Evolutionary conservation across 2,113 vertebrate genomes (phyloP), one percentile per base, ranked within the genome.

Genomic region (Tachysurus vachellii): DNA sequence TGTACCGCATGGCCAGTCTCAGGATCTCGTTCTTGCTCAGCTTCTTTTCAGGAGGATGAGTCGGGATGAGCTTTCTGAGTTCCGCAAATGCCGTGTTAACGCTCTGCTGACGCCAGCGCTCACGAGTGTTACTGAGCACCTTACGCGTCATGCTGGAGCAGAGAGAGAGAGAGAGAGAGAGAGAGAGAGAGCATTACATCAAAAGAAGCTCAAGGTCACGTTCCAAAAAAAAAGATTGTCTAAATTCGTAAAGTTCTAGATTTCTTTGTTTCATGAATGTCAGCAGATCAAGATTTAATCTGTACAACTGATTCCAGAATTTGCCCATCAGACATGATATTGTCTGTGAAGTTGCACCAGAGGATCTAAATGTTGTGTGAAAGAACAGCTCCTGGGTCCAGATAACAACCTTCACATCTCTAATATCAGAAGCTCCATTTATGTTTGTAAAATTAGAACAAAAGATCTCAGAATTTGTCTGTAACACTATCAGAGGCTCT

Each of bases 11-110:
- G 84, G 98, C 98, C 92, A 99, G 91, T 2, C 98, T 96, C 36
- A 99, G 96, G 0, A 99, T 99, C 94, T 99, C 98, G 0, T 99
- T 99, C 93, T 99, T 99, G 95, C 98, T 99, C 91, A 99, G 95
- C 85, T 99, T 99, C 93, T 99, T 99, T 93, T 99, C 98, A 0
- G 98, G 98, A 0, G 98, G 98, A 80, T 99, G 98, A 0, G 98
- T 99, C 54, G 98, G 98, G 87, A 99, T 98, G 79, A 99, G 97
- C 91, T 99, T 99, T 85, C 98, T 94, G 86, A 99, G 95, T 91
- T 96, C 99, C 3, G 97, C 96, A 42, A 99, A 99, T 88, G 98
- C 98, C 0, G 95, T 97, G 95, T 99, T 99, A 85, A 99, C 98
- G 0, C 98, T 99, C 92, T 99, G 98, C 92, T 99, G 98, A 86